A percentile compares a stretch with the other conserved stretches of the same genome.
phyloP scores from a whole-genome alignment of 37 sponge, comb jelly and placozoan species.

The Spongilla lacustris region DNA sequence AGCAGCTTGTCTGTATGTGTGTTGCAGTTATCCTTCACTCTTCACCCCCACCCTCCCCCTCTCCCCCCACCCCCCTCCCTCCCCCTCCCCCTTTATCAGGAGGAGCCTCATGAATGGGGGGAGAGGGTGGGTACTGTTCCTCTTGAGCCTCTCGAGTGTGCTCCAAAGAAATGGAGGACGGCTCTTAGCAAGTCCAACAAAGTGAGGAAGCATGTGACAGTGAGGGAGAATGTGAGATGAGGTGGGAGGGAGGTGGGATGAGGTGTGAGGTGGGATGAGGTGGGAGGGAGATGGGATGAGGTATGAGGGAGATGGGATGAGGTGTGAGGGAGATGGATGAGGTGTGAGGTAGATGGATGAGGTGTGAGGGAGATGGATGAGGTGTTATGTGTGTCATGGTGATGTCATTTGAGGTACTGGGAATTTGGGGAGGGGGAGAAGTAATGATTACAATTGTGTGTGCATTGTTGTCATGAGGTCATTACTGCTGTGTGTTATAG shows the following conservation, averaged over 20 bases:
- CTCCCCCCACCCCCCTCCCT: background rate
- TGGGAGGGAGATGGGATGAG: background rate
- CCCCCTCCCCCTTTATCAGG: slow-evolving; percentile 14
- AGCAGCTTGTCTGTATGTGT: background rate
- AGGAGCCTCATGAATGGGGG: slow-evolving; percentile 86
- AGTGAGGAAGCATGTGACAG: background rate
- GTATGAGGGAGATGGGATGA: too few species aligned
- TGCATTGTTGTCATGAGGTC: background rate
- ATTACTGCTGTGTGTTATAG: background rate
- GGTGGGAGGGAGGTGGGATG: background rate
- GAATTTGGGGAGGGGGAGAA: background rate
- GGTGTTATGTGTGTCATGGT: too few species aligned
- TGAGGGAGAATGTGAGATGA: background rate
- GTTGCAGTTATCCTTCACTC: background rate
- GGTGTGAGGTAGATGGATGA: too few species aligned
- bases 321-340: too few species aligned
- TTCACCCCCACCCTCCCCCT: background rate
- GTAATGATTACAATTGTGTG: background rate
- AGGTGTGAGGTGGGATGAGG: background rate
- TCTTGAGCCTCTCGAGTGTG: slow-evolving; percentile 46
- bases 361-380: too few species aligned
- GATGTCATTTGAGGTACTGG: background rate
- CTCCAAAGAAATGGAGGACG: slow-evolving; percentile 76
- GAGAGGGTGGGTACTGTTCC: background rate
- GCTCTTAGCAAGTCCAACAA: slow-evolving; percentile 27